Percentiles rank a stretch among this genome's conserved stretches.
Evolutionary conservation across 2,888 invertebrate species (phyloP).

Genomic region (Netelia inedita): DNA sequence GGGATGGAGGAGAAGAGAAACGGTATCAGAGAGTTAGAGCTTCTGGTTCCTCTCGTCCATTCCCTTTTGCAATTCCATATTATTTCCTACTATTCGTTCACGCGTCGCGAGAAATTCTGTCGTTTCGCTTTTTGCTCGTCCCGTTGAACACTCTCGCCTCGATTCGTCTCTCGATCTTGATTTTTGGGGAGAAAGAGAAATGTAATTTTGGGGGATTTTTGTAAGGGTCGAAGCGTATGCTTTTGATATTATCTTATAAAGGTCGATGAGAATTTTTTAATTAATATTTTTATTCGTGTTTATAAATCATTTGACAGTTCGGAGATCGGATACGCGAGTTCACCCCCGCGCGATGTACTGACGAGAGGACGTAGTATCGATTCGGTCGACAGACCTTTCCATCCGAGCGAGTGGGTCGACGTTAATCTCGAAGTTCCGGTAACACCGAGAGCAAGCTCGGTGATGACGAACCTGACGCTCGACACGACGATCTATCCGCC

Average conservation of each 20-base stretch:
- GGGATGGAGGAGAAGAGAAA: not conserved
- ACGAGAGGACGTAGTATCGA: conserved; percentile 83
- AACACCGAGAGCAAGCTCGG: conserved; percentile 80
- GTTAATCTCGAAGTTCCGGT: conserved; percentile 86
- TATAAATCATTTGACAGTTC: conserved; percentile 74
- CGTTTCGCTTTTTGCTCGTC: not conserved
- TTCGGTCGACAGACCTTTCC: conserved; percentile 84
- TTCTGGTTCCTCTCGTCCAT: not conserved
- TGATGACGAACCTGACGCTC: conserved; percentile 77
- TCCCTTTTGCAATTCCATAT: conserved; percentile 2
- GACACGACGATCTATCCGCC: conserved; percentile 76
- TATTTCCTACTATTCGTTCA: not conserved
- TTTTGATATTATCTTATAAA: too few species aligned
- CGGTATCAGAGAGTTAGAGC: conserved; percentile 4
- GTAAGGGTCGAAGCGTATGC: too few species aligned
- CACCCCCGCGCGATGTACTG: conserved; percentile 80
- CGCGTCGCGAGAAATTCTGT: not conserved
- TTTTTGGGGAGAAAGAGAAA: not conserved
- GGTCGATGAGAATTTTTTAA: not conserved
- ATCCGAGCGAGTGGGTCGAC: conserved; percentile 87
- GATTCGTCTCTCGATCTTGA: conserved; percentile 10
- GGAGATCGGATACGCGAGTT: conserved; percentile 83
- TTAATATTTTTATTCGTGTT: conserved; percentile 32
- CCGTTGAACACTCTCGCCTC: not conserved
- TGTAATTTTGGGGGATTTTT: conserved; percentile 1